phyloP scores from a whole-genome alignment of 2,888 invertebrate genomes.

The Subacronicta megacephala region DNA sequence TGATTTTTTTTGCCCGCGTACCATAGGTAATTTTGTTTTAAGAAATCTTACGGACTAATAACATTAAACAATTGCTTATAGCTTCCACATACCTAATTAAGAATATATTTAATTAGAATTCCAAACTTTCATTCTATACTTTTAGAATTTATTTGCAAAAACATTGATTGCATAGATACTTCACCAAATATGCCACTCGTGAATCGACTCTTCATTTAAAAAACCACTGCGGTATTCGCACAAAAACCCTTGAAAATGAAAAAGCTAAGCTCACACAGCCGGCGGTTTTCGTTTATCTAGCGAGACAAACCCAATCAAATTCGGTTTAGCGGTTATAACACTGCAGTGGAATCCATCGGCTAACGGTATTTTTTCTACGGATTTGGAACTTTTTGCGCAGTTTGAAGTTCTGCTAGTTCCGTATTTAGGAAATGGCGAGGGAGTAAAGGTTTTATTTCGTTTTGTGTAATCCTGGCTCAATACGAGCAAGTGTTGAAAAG shows the following conservation, averaged over 20 bases:
- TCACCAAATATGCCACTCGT: constrained; percentile 1
- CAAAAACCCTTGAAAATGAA: constrained; percentile 38
- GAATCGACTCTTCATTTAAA: constrained; percentile 44
- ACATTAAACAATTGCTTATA: too few relatives aligned
- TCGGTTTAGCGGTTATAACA: constrained; percentile 60
- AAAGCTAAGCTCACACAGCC: constrained; percentile 27
- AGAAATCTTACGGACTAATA: too few relatives aligned
- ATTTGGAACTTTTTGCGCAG: constrained; percentile 45
- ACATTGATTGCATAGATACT: not conserved
- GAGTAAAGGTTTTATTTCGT: constrained; percentile 7
- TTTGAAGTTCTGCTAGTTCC: constrained; percentile 23
- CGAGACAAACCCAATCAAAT: constrained; percentile 56
- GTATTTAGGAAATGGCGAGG: constrained; percentile 11
- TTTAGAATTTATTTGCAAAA: too few relatives aligned
- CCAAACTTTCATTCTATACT: too few relatives aligned
- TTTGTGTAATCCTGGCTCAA: constrained; percentile 2
- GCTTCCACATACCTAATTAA: too few relatives aligned
- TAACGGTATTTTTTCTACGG: constrained; percentile 43
- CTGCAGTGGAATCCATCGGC: constrained; percentile 42
- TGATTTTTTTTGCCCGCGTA: too few relatives aligned
- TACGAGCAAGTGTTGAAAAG: not conserved
- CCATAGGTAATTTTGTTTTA: too few relatives aligned
- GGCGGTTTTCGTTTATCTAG: constrained; percentile 42
- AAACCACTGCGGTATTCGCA: constrained; percentile 20
- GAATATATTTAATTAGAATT: too few relatives aligned